phyloP scores from a whole-genome alignment of 35 echinoderm and acorn worm species.

The Heliocidaris tuberculata region DNA sequence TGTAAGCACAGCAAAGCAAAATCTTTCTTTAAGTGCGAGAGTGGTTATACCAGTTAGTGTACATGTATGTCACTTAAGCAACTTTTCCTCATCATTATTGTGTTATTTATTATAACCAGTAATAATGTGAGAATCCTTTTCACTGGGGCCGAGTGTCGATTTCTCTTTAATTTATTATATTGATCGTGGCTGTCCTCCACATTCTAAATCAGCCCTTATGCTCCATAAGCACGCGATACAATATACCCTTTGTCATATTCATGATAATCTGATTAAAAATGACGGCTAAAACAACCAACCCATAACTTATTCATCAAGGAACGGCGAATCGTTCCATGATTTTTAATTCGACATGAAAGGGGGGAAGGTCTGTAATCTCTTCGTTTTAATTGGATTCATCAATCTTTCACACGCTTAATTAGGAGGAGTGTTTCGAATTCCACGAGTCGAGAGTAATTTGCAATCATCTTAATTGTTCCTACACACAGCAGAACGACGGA shows the following conservation, averaged over 20 bases:
- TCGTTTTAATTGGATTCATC: slow-evolving; percentile 13
- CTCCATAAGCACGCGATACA: neutral
- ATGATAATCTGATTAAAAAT: slow-evolving; percentile 14
- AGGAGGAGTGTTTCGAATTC: neutral
- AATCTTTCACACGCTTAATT: slow-evolving; percentile 33
- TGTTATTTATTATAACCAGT: neutral
- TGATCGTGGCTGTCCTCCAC: neutral
- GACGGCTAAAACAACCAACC: neutral
- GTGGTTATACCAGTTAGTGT: too few species aligned
- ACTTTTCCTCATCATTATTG: neutral
- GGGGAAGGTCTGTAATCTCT: neutral
- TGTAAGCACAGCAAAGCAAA: too few species aligned
- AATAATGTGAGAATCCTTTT: neutral
- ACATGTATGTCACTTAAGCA: too few species aligned
- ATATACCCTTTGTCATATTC: neutral
- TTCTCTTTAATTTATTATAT: neutral
- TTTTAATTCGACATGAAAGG: neutral
- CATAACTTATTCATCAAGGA: neutral
- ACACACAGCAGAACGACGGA: neutral
- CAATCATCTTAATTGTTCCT: slow-evolving; percentile 21
- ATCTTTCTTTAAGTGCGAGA: too few species aligned
- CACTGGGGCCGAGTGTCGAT: neutral
- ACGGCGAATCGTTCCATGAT: too few species aligned
- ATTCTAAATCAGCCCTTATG: neutral
- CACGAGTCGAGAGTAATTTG: slow-evolving; percentile 19